phyloP scores from a whole-genome alignment of 2,797 vertebrate genomes.

The Mormyrops attenuatus region DNA sequence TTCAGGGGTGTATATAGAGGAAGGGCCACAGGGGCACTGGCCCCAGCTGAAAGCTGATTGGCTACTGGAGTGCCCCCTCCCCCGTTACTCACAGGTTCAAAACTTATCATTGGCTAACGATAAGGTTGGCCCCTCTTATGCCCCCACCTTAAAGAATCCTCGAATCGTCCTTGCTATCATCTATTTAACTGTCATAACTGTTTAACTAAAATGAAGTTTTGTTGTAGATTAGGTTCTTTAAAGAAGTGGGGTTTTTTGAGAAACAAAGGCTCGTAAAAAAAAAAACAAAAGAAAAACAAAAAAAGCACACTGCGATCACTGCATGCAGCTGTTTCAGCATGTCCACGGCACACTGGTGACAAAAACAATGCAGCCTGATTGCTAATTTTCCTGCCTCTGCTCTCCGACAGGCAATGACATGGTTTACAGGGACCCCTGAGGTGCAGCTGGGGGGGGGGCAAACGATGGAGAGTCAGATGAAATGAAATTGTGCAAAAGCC shows the following conservation, averaged over 20 bases:
- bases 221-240: neutral
- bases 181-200: too few species aligned
- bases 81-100: neutral
- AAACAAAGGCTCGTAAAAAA: neutral
- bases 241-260: neutral
- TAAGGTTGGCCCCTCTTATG: neutral
- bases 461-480: conserved; percentile 40
- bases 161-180: neutral
- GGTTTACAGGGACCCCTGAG: conserved; percentile 31
- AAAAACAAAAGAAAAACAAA: neutral
- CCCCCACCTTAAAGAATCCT: neutral
- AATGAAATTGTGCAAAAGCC: conserved; percentile 41
- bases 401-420: conserved; percentile 36
- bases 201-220: neutral
- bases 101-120: neutral
- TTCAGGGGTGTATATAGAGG: neutral
- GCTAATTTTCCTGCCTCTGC: conserved; percentile 37
- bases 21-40: neutral
- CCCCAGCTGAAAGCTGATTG: neutral
- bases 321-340: conserved; percentile 18
- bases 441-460: conserved; percentile 30
- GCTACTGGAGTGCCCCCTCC: neutral
- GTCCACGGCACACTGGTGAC: conserved; percentile 23
- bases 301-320: neutral
- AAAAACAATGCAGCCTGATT: conserved; percentile 36